Evolutionary conservation across 2,797 vertebrate genomes (phyloP).

Genomic region (Chelon labrosus): DNA sequence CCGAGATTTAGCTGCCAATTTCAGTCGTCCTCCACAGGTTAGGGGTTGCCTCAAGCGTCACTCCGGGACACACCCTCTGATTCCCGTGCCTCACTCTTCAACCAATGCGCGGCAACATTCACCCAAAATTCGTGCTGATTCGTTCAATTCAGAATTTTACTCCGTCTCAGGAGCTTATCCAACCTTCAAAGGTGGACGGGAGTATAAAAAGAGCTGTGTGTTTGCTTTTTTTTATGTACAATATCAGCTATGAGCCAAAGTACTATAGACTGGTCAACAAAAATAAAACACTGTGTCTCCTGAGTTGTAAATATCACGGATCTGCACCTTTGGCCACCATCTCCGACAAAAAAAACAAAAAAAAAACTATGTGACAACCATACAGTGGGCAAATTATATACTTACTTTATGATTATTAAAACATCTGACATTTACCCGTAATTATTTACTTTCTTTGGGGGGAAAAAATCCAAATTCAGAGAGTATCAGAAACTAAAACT

Average conservation of each 20-base stretch:
- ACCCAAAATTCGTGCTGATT: slow-evolving; percentile 39
- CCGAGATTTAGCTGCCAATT: slow-evolving; percentile 84
- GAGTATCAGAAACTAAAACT: slow-evolving; percentile 28
- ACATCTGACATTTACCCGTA: slow-evolving; percentile 36
- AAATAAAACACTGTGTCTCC: slow-evolving; percentile 42
- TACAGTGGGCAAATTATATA: slow-evolving; percentile 34
- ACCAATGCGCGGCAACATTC: slow-evolving; percentile 35
- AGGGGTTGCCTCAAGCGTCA: slow-evolving; percentile 50
- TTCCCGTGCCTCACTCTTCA: slow-evolving; percentile 44
- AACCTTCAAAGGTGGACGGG: slow-evolving; percentile 37
- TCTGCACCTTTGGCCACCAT: slow-evolving; percentile 59
- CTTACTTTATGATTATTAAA: slow-evolving; percentile 43
- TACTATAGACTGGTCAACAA: slow-evolving; percentile 33
- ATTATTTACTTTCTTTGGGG: slow-evolving; percentile 17
- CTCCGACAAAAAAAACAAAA: slow-evolving; percentile 15
- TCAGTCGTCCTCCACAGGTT: slow-evolving; percentile 69
- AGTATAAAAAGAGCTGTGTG: slow-evolving; percentile 43
- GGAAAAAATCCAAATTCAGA: slow-evolving; percentile 16
- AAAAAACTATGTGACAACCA: slow-evolving; percentile 42
- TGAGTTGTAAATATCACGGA: slow-evolving; percentile 48
- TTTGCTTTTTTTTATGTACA: slow-evolving; percentile 38
- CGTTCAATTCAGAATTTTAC: slow-evolving; percentile 42
- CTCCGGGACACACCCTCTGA: slow-evolving; percentile 33
- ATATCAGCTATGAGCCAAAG: slow-evolving; percentile 35
- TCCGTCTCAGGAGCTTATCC: slow-evolving; percentile 53